Base-by-base conservation (phyloP, 2,797 vertebrate genomes). In the Fistularia commersonii region DNA sequence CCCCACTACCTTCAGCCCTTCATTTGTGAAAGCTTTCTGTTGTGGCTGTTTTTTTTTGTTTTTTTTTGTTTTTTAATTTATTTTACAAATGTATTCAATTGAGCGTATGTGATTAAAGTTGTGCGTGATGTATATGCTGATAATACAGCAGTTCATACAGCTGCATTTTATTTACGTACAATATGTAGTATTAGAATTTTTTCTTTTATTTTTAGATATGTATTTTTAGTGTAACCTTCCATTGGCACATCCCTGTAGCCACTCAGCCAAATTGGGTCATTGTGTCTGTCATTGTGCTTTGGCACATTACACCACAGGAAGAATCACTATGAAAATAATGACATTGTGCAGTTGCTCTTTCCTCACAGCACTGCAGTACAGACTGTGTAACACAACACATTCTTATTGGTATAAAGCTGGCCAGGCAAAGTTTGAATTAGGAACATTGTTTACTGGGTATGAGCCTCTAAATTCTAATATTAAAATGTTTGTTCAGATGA, bases 231-330 rank as follows among this genome's bases (percentile, higher is more conserved):
- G 72, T 51, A 61, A 33, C 57, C 74, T 60, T 61, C 49, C 68
- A 43, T 57, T 73, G 69, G 58, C 69, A 55, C 54, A 67, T 52
- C 51, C 56, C 48, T 41, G 57, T 61, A 73, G 59, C 70, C 72
- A 74, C 79, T 82, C 74, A 73, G 77, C 72, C 81, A 83, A 86
- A 87, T 73, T 79, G 82, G 85, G 83, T 83, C 85, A 84, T 82
- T 80, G 77, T 82, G 84, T 82, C 78, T 78, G 63, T 23, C 23
- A 23, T 4, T 23, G 23, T 23, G 70, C 64, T 45, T 78, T 81
- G 80, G 77, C 74, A 79, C 77, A 77, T 78, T 74, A 77, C 77
- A 68, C 69, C 69, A 72, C 77, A 79, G 63, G 76, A 80, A 64
- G 72, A 67, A 74, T 65, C 72, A 69, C 69, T 41, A 51, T 7